Evolutionary conservation across 2,888 invertebrate species (phyloP).

Genomic region (Platycheirus albimanus): DNA sequence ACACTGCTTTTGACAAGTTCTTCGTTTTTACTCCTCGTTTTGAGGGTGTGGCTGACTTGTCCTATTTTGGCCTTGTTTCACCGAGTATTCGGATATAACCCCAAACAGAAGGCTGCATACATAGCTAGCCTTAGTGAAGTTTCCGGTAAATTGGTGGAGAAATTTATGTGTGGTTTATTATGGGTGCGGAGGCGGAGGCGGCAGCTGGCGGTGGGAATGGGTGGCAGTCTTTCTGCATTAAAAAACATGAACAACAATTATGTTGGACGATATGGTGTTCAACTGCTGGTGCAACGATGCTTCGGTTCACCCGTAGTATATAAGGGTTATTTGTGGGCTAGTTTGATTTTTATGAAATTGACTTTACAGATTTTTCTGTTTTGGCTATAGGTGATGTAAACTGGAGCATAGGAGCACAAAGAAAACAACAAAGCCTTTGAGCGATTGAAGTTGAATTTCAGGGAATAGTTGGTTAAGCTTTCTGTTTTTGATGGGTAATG

Average conservation of each 20-base stretch:
- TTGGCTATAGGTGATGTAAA: neutral
- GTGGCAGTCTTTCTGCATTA: constrained; percentile 49
- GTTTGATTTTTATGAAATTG: constrained; percentile 39
- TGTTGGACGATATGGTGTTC: constrained; percentile 14
- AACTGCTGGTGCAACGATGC: constrained; percentile 37
- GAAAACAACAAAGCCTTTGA: neutral
- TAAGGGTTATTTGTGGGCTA: constrained; percentile 24
- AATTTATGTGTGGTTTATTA: constrained; percentile 13
- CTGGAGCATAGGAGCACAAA: neutral
- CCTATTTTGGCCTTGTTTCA: constrained; percentile 57
- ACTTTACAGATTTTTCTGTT: constrained; percentile 23
- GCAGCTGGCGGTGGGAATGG: too few species aligned
- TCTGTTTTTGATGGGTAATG: too few species aligned
- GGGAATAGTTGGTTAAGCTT: too few species aligned
- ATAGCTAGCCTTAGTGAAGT: constrained; percentile 25
- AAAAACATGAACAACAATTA: constrained; percentile 64
- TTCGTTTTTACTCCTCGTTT: neutral
- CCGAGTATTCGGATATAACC: constrained; percentile 32
- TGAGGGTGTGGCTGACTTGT: constrained; percentile 46
- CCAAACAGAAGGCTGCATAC: constrained; percentile 36
- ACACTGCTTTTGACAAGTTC: constrained; percentile 27
- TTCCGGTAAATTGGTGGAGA: constrained; percentile 36
- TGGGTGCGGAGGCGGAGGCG: neutral
- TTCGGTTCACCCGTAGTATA: constrained; percentile 17
- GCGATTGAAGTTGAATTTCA: too few species aligned